Conservation (phyloP, 2,888 invertebrate species). For the Trachelus iudaicus region DNA sequence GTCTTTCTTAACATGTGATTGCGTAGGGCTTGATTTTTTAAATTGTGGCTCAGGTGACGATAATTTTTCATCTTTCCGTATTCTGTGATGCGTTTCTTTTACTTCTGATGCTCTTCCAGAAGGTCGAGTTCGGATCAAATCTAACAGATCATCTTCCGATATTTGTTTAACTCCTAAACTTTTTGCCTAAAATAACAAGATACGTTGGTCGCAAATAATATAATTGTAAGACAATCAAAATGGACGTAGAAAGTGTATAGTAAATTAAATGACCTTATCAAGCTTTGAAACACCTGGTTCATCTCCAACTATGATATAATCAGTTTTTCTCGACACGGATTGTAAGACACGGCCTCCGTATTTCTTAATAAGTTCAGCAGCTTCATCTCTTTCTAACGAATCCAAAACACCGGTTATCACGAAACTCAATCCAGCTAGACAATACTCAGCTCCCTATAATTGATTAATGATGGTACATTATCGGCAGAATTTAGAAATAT, state of each 20-base stretch:
- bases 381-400: constrained; percentile 86
- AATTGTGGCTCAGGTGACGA: not conserved
- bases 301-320: constrained; percentile 85
- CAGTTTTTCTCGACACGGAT: constrained; percentile 81
- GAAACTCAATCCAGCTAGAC: constrained; percentile 78
- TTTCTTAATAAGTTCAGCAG: constrained; percentile 77
- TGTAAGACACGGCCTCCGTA: constrained; percentile 84
- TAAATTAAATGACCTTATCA: constrained; percentile 67
- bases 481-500: constrained; percentile 5
- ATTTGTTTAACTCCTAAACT: constrained; percentile 78
- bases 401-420: constrained; percentile 89
- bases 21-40: not conserved
- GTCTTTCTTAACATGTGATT: not conserved
- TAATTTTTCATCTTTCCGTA: constrained; percentile 13
- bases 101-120: constrained; percentile 50
- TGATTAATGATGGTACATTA: constrained; percentile 18
- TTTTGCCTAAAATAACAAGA: constrained; percentile 66
- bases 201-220: not conserved
- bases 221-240: constrained; percentile 6
- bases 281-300: constrained; percentile 89
- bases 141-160: constrained; percentile 84
- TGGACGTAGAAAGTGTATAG: constrained; percentile 37
- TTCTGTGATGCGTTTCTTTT: constrained; percentile 27
- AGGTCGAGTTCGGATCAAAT: constrained; percentile 77
- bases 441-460: constrained; percentile 76